Evolutionary conservation across 2,888 invertebrate species (phyloP).

Genomic region (Sialis fuliginosa): DNA sequence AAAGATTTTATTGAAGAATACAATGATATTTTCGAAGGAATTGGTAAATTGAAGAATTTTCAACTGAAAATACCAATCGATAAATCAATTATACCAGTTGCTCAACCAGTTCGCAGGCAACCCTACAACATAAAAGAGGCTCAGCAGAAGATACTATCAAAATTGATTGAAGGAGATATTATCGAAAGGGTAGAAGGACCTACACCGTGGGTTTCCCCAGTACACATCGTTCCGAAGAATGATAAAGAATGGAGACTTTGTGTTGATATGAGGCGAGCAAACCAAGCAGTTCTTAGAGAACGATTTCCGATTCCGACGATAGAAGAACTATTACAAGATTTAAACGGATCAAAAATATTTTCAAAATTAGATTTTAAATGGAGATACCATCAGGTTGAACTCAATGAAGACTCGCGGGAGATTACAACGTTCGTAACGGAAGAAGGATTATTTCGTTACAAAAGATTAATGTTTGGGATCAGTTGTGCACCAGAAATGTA

Average conservation of each 20-base stretch:
- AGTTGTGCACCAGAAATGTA: conserved; percentile 22
- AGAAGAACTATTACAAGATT: too few species aligned
- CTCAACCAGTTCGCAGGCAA: conserved; percentile 7
- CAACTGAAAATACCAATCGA: conserved; percentile 5
- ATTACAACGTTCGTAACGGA: conserved; percentile 18
- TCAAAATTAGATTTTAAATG: conserved; percentile 14
- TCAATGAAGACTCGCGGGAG: conserved; percentile 12
- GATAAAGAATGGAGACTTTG: conserved; percentile 12
- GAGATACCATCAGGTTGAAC: conserved; percentile 18
- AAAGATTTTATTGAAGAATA: not conserved
- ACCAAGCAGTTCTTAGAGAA: conserved; percentile 10
- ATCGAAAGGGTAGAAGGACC: conserved; percentile 10
- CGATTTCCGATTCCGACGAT: not conserved
- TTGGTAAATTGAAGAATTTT: conserved; percentile 7
- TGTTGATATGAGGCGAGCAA: conserved; percentile 13
- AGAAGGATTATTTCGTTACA: conserved; percentile 17
- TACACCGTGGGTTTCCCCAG: conserved; percentile 10
- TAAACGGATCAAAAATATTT: not conserved
- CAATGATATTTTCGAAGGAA: conserved; percentile 4
- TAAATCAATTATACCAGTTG: conserved; percentile 5
- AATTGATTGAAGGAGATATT: conserved; percentile 8
- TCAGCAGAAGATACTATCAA: conserved; percentile 5
- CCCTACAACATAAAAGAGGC: conserved; percentile 7
- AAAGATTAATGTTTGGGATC: too few species aligned
- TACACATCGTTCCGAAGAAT: conserved; percentile 12